These are phyloP conservation scores for Xiphorhynchus erythropygius DNA, from an alignment of 2,797 vertebrate species.

Conservation along the genomic window DNA sequence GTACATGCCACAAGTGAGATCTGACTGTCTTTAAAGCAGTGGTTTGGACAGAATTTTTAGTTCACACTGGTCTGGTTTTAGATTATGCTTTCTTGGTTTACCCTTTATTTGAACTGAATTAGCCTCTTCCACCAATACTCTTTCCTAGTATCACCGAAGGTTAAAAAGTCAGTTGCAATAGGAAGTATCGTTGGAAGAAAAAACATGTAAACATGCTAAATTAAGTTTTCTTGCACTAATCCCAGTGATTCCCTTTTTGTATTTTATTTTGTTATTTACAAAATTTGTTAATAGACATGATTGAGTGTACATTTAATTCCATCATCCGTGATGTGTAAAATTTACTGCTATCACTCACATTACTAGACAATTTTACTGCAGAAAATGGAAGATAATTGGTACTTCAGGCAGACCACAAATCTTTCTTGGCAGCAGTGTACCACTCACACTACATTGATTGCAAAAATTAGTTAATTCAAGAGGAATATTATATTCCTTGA, in stretches of 20 bases:
- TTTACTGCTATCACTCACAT: conserved; percentile 63
- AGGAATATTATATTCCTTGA: conserved; percentile 67
- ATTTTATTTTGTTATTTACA: conserved; percentile 65
- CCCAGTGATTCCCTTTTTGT: background rate
- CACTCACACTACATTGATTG: conserved; percentile 72
- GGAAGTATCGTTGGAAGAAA: background rate
- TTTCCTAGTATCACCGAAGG: background rate
- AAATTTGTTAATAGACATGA: conserved; percentile 42
- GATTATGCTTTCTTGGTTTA: background rate
- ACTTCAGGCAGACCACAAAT: conserved; percentile 74
- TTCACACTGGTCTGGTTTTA: background rate
- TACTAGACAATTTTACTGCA: conserved; percentile 67
- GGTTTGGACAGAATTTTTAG: background rate
- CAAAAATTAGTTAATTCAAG: conserved; percentile 79
- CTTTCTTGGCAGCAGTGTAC: conserved; percentile 64
- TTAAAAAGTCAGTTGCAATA: background rate
- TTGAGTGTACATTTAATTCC: conserved; percentile 62
- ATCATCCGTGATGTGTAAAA: conserved; percentile 69
- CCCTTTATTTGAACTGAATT: background rate
- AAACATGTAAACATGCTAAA: background rate
- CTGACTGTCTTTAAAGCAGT: background rate
- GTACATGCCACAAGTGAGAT: background rate
- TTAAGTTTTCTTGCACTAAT: background rate
- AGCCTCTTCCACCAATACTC: background rate
- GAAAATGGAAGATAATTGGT: conserved; percentile 75